Base-by-base conservation (phyloP, 2,888 invertebrate genomes). In the Pammene aurita region DNA sequence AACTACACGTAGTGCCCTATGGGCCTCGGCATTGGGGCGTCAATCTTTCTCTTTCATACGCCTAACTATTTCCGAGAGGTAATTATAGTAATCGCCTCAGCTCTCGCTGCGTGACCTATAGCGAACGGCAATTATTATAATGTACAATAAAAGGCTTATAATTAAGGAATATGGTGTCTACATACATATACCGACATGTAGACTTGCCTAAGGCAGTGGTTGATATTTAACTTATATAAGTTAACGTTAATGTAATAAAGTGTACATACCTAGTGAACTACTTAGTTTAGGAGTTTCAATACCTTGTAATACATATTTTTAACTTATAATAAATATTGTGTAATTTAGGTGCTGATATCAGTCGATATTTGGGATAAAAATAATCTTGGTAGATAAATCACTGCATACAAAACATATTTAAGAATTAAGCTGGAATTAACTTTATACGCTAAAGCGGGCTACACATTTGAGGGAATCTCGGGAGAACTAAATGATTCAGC, bases 241-340 rank as follows among this genome's bases (percentile, higher is more conserved):
- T 77, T 77, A 74, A 75, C 68, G 75, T 73, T 81, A 78, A 83
- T 87, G 86, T 86, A 86, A 85, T 83, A 84, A 86, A 85, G 78
- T 92, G 91, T 92, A 91, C 85, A 91, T 90, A 91, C 67, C 71
- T 77, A 76, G 73, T 52, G 16, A 73, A 54, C 73, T 70, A 67
- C 57, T 67, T 80, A 80, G 78, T 73, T 78, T 75, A 69, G 55
- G 41, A 79, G 70, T 76, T 77, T 79, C 72, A 74, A 74, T 77
- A 79, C 69, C 58, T 65, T 69, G 65, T 69, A 69, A 69, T 69
- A 69, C 69, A 66, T 71, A 71, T 71, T 71, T 72, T 70, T 67
- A 72, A 63, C 50, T n/a, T 50, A 48, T 58, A 38, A 58, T 68
- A 58, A 65, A 2, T 71, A 70, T 52, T 64, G 54, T 54, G 41